Evolutionary conservation across 1,140 invertebrate species (phyloP).

Genomic region (Thaumatotibia leucotreta): DNA sequence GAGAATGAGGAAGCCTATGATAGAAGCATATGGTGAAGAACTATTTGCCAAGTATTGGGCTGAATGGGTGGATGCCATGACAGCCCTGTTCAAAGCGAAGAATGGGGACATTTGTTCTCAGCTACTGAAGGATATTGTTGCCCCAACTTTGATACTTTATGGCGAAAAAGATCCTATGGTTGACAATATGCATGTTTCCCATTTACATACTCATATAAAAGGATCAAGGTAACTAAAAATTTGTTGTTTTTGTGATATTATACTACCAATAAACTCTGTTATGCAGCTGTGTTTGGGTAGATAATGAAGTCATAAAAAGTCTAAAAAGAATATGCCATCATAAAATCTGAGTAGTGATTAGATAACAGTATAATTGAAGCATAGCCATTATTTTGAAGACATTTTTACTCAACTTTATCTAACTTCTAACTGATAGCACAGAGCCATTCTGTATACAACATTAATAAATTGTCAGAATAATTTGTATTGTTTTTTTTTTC

Average conservation of each 20-base stretch:
- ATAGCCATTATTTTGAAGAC: no score
- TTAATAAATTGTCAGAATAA: no score
- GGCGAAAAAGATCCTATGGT: conserved; percentile 89
- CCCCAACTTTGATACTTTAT: conserved; percentile 88
- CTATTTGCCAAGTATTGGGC: conserved; percentile 84
- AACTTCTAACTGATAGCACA: no score
- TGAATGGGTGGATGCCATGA: conserved; percentile 84
- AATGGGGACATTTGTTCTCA: conserved; percentile 85
- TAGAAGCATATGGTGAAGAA: conserved; percentile 85
- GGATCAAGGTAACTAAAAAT: conserved; percentile 79
- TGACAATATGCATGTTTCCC: conserved; percentile 82
- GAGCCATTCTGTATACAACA: no score
- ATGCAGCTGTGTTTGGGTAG: no score
- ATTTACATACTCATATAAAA: conserved; percentile 82
- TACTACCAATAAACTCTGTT: no score
- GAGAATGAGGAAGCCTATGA: conserved; percentile 84
- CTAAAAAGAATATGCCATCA: no score
- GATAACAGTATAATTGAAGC: no score
- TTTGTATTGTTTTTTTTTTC: conserved; percentile 26
- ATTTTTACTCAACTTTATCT: no score
- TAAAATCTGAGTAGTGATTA: no score
- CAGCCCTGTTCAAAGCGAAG: conserved; percentile 76
- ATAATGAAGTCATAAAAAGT: no score
- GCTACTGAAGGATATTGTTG: conserved; percentile 79
- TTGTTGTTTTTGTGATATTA: no score